Evolutionary conservation across 2,888 invertebrate genomes (phyloP), one percentile per base, ranked within the genome.

Genomic region (Mythimna lalbum): DNA sequence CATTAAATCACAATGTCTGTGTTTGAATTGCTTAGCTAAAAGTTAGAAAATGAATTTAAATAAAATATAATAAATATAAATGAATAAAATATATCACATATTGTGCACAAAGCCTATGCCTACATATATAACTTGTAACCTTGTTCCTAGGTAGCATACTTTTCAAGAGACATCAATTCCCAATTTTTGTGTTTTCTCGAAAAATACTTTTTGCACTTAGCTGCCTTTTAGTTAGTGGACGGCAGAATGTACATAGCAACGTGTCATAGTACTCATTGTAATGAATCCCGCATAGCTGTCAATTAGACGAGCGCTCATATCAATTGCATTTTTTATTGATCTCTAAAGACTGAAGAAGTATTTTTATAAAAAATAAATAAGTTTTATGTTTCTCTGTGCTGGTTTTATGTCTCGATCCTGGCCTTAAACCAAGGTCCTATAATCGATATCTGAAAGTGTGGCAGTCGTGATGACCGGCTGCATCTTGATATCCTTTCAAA

Each of bases 401-500:
- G 31, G 27, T n/a, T 64, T 49, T 17, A 49, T 14, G 50, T 5
- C 31, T 36, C 31, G 50, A 57, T 73, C 78, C 66, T 73, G 79
- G 47, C 79, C 82, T 80, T 73, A 57, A 27, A 10, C 36, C 82
- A 82, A 68, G 82, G 79, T 69, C 82, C 73, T 79, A 77, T 57
- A 52, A 57, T 53, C 53, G 67, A 49, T 53, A 62, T 65, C 71
- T 71, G 79, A 72, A 77, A 81, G 78, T 76, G 59, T 62, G 49
- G 50, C 64, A 33, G 72, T 72, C 73, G 78, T 69, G 74, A 73
- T 75, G 66, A 52, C 60, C 66, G 53, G 60, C 57, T 61, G 63
- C 77, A 76, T 80, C 75, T 75, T 64, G 75, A 83, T 77, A 80
- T 80, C 73, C 76, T 80, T 79, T 80, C 82, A 78, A 83, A 72